phyloP scores from a whole-genome alignment of 2,888 invertebrate genomes.

The Osmoderma eremita region DNA sequence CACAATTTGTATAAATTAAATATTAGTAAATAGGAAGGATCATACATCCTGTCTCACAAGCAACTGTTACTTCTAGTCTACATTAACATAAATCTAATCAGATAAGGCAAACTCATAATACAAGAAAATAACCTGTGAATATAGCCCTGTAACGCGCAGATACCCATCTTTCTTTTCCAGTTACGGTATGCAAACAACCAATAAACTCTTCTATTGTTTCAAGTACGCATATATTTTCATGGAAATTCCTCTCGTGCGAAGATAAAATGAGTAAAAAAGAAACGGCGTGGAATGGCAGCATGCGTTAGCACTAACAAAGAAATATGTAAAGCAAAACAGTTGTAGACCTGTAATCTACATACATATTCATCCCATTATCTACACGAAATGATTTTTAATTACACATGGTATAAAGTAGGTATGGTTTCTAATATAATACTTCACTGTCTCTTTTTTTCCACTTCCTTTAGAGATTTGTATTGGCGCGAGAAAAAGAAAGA shows the following conservation, averaged over 20 bases:
- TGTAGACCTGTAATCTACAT: neutral
- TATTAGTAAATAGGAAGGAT: too few species aligned
- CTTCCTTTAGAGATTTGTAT: neutral
- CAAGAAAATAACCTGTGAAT: neutral
- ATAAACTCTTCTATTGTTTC: conserved; percentile 5
- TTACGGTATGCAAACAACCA: conserved; percentile 1
- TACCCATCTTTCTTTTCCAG: conserved; percentile 1
- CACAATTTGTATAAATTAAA: too few species aligned
- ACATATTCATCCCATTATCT: neutral
- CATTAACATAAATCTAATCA: too few species aligned
- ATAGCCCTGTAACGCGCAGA: conserved; percentile 2
- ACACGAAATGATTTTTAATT: conserved; percentile 3
- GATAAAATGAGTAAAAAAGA: neutral
- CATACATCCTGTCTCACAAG: too few species aligned
- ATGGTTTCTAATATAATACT: too few species aligned
- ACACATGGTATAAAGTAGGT: neutral
- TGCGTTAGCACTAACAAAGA: neutral
- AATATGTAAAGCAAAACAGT: neutral
- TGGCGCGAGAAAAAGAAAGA: too few species aligned
- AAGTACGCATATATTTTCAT: neutral
- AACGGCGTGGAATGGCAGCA: neutral
- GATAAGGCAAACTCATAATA: too few species aligned
- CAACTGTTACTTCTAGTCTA: too few species aligned
- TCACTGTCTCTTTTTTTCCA: neutral
- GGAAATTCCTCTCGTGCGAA: neutral